Conservation (phyloP, 2,888 invertebrate species). For the Tenthredo scrophulariae region DNA sequence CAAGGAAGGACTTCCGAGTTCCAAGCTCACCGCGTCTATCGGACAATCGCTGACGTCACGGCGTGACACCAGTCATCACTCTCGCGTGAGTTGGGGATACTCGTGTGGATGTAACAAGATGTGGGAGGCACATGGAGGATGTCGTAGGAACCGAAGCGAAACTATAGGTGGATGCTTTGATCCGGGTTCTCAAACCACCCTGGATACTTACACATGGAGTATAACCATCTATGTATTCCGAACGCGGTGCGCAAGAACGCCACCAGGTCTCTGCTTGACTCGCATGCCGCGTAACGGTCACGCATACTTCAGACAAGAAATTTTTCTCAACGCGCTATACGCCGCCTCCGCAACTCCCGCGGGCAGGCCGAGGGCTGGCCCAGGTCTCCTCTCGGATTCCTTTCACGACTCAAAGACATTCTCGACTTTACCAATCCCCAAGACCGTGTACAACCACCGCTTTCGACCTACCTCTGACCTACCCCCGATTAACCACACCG, state of each 20-base stretch:
- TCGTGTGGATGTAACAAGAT: neutral
- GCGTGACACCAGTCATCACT: conserved; percentile 63
- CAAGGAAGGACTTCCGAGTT: neutral
- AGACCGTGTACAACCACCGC: neutral
- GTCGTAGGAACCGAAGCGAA: neutral
- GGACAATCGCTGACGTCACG: conserved; percentile 64
- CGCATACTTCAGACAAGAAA: conserved; percentile 68
- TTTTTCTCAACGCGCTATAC: conserved; percentile 64
- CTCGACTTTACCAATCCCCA: conserved; percentile 68
- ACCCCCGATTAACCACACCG: conserved; percentile 45
- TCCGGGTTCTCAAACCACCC: neutral
- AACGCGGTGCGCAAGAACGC: conserved; percentile 30
- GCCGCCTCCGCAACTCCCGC: conserved; percentile 28
- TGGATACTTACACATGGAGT: neutral
- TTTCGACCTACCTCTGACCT: conserved; percentile 26
- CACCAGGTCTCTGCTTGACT: conserved; percentile 33
- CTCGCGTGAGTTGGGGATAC: neutral
- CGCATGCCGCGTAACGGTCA: conserved; percentile 46
- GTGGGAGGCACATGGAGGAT: neutral
- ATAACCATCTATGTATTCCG: neutral
- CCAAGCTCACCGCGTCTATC: conserved; percentile 57
- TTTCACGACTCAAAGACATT: conserved; percentile 77
- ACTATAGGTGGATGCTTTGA: conserved; percentile 23
- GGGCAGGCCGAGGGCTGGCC: conserved; percentile 33
- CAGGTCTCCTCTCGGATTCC: conserved; percentile 65